Evolutionary conservation across 2,888 invertebrate species (phyloP).

Genomic region (Drosophila cracens): DNA sequence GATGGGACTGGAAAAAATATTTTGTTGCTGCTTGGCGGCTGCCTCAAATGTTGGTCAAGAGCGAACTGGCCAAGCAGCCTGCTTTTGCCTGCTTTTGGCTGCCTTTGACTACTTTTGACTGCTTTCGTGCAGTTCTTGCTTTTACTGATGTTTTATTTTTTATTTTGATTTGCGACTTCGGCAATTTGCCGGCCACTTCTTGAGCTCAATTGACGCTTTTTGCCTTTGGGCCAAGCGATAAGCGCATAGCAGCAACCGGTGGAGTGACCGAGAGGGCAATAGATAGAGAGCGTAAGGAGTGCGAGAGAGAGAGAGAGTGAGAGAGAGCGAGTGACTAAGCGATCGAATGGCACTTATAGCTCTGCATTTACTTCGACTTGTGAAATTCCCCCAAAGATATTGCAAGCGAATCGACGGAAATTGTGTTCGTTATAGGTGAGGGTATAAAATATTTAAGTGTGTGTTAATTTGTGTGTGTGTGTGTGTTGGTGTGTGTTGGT

Average conservation of each 20-base stretch:
- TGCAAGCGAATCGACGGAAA: conserved; percentile 34
- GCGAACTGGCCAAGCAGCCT: conserved; percentile 25
- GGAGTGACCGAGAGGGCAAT: not conserved
- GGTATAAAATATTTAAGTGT: conserved; percentile 34
- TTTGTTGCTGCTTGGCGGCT: conserved; percentile 18
- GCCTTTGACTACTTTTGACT: conserved; percentile 12
- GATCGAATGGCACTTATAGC: conserved; percentile 9
- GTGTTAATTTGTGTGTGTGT: not conserved
- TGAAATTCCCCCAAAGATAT: conserved; percentile 40
- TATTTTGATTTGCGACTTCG: conserved; percentile 45
- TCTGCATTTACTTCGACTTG: conserved; percentile 51
- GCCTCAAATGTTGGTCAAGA: conserved; percentile 62
- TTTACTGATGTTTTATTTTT: not conserved
- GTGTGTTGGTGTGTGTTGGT: too few relatives aligned
- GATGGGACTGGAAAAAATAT: conserved; percentile 21
- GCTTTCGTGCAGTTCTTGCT: conserved; percentile 4
- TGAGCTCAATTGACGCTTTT: conserved; percentile 42
- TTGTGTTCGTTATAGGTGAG: conserved; percentile 51
- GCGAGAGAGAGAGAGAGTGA: not conserved
- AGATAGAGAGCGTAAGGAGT: not conserved
- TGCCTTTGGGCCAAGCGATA: conserved; percentile 53
- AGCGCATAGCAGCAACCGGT: conserved; percentile 34
- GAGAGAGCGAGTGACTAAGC: conserved; percentile 1
- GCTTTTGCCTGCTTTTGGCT: conserved; percentile 10
- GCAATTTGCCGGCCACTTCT: conserved; percentile 36